Evolutionary conservation across 2,797 vertebrate genomes (phyloP).

Genomic region (Lophius americanus): DNA sequence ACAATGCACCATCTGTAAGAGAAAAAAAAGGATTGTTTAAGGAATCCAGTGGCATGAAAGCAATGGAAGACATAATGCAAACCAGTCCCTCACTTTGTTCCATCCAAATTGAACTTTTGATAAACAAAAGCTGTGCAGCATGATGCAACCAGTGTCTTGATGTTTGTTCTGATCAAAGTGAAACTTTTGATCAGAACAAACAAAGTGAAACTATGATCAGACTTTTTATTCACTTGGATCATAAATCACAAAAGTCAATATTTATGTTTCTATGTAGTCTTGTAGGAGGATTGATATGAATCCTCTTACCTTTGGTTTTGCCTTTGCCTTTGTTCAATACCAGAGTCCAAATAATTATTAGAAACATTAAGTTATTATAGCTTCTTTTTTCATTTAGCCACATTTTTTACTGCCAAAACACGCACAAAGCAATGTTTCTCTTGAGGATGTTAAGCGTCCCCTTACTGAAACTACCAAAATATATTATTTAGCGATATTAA

Average conservation of each 20-base stretch:
- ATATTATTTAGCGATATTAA: too few species aligned
- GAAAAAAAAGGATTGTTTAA: conserved; percentile 31
- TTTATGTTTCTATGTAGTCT: neutral
- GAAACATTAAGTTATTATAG: too few species aligned
- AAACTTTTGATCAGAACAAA: neutral
- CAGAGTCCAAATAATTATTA: too few species aligned
- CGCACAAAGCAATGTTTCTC: too few species aligned
- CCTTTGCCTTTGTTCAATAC: too few species aligned
- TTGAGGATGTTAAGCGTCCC: too few species aligned
- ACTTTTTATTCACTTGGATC: conserved; percentile 25
- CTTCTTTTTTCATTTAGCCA: too few species aligned
- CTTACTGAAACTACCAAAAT: too few species aligned
- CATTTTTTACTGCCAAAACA: too few species aligned
- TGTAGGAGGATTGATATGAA: neutral
- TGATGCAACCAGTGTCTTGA: conserved; percentile 34
- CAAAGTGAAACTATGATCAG: conserved; percentile 17
- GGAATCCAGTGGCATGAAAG: conserved; percentile 58
- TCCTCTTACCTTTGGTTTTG: too few species aligned
- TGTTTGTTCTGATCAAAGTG: conserved; percentile 13
- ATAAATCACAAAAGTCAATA: conserved; percentile 16
- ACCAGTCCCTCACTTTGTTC: conserved; percentile 59
- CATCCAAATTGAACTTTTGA: conserved; percentile 55
- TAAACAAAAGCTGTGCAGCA: conserved; percentile 65
- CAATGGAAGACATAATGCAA: conserved; percentile 65
- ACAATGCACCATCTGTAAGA: conserved; percentile 60